Percentiles rank a stretch among this genome's conserved stretches.
Evolutionary conservation across 2,113 vertebrate genomes (phyloP).

Genomic region (Gallinago paraguaiae): DNA sequence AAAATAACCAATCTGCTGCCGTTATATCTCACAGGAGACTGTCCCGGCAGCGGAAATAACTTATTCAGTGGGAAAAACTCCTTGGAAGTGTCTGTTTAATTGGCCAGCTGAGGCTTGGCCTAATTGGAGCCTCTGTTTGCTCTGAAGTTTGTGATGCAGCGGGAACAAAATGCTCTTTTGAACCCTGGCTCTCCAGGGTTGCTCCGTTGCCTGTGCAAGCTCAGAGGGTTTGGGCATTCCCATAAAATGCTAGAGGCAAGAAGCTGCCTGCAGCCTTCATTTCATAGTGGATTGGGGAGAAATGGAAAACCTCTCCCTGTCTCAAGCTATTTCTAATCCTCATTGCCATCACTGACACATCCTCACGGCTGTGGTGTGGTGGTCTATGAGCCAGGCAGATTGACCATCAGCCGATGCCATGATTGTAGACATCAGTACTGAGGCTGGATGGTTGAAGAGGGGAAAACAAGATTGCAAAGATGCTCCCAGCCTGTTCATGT

Average conservation of each 20-base stretch:
- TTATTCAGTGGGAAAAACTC: background rate
- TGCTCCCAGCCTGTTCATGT: rapidly evolving
- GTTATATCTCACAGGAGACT: background rate
- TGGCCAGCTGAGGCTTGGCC: background rate
- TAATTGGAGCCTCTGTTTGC: background rate
- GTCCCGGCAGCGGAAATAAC: background rate
- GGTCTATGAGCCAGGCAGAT: background rate
- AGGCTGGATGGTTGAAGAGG: background rate
- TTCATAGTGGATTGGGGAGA: background rate
- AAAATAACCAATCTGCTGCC: background rate
- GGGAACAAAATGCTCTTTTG: background rate
- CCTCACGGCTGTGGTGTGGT: background rate
- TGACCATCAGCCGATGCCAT: background rate
- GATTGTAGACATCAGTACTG: background rate
- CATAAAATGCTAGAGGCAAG: background rate
- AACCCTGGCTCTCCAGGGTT: background rate
- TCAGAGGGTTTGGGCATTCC: background rate
- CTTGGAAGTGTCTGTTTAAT: background rate
- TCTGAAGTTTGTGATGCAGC: background rate
- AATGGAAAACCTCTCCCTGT: background rate
- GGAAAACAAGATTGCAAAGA: background rate
- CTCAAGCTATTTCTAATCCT: background rate
- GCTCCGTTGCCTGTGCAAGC: background rate
- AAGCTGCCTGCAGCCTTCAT: background rate
- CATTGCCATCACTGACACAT: background rate